Percentiles rank a stretch among this genome's conserved stretches.
phyloP scores from a whole-genome alignment of 1,140 invertebrate species.

The Zaprionus camerounensis region DNA sequence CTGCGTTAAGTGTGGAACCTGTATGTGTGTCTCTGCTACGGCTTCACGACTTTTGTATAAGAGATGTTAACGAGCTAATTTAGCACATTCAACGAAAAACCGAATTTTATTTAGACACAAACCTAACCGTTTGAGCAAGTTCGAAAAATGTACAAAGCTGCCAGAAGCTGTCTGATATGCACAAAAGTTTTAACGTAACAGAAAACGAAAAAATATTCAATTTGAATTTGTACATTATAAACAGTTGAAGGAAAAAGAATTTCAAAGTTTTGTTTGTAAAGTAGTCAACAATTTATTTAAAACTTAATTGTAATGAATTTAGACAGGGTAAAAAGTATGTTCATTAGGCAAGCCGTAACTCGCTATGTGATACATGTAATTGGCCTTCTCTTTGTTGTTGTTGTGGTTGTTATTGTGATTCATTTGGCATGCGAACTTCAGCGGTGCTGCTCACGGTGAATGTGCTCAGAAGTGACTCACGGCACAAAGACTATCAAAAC shows the following conservation, averaged over 20 bases:
- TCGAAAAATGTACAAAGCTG: not conserved
- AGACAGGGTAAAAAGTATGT: not conserved
- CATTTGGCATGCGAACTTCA: not conserved
- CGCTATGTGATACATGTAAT: not conserved
- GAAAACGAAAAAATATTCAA: not conserved
- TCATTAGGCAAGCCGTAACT: not conserved
- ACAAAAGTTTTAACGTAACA: not conserved
- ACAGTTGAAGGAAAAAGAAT: not conserved
- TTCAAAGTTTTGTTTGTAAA: not conserved
- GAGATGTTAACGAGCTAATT: not conserved
- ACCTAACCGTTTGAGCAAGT: constrained; percentile 12
- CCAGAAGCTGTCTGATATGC: not conserved
- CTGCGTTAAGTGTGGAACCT: constrained; percentile 13
- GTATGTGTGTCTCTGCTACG: not conserved
- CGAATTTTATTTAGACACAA: constrained; percentile 6
- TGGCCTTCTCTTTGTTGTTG: not conserved
- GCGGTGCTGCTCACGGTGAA: not conserved
- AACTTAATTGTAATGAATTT: not conserved
- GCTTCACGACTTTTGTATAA: constrained; percentile 9
- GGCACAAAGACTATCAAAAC: constrained; percentile 5
- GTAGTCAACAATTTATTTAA: not conserved
- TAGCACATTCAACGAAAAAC: constrained; percentile 16
- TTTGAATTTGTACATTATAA: not conserved
- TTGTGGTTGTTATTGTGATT: not conserved
- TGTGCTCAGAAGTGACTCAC: constrained; percentile 7